These are phyloP conservation scores for Agriopis aurantiaria DNA, from an alignment of 2,888 invertebrate genomes.

Conservation along the genomic window DNA sequence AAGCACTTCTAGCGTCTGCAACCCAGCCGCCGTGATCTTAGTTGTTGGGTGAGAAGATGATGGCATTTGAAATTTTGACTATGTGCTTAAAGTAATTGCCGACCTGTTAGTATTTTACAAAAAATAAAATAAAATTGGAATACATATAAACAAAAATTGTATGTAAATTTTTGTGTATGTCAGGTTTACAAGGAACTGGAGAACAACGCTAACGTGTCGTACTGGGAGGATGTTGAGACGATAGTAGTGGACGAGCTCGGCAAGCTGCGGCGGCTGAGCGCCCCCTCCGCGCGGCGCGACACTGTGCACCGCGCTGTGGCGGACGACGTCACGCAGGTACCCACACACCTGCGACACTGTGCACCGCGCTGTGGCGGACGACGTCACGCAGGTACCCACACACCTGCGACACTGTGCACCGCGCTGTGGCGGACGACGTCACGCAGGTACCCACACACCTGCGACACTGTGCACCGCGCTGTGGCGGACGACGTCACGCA, in stretches of 20 bases:
- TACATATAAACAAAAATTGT: no score
- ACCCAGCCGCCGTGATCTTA: no score
- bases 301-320: conserved; percentile 97
- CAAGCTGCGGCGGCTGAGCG: conserved; percentile 92
- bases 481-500: no score
- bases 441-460: no score
- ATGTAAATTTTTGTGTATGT: background rate
- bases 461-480: no score
- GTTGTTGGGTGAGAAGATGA: no score
- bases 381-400: conserved; percentile 67
- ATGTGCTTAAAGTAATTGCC: no score
- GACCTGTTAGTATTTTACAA: no score
- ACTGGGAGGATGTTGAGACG: conserved; percentile 98
- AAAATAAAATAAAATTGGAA: no score
- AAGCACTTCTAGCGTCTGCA: no score
- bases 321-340: conserved; percentile 90
- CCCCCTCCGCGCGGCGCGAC: conserved; percentile 87
- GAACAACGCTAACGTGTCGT: conserved; percentile 94
- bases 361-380: no score
- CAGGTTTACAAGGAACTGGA: conserved; percentile 96
- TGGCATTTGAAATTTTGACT: background rate
- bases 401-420: background rate
- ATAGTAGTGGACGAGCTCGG: conserved; percentile 97
- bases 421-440: no score
- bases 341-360: background rate